These are phyloP conservation scores for Uloborus diversus DNA, from an alignment of 1,140 invertebrate species.

Conservation along the genomic window DNA sequence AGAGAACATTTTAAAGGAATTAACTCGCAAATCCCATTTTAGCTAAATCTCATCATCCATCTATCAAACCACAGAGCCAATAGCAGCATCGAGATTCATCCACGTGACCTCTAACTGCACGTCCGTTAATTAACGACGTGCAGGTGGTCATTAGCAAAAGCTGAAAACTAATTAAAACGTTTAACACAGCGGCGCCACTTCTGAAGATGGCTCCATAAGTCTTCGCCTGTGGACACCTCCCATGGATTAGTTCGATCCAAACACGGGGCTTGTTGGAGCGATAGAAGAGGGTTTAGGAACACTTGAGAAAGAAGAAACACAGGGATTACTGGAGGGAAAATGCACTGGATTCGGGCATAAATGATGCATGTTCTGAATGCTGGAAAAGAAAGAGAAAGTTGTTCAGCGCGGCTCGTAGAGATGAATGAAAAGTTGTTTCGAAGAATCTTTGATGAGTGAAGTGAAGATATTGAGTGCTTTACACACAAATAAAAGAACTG, in stretches of 20 bases:
- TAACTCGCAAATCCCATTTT: neutral
- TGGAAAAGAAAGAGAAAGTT: too few relatives aligned
- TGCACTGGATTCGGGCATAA: too few relatives aligned
- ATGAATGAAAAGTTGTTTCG: too few relatives aligned
- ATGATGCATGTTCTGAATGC: too few relatives aligned
- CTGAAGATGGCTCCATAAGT: slow-evolving; percentile 24
- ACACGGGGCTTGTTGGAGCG: neutral
- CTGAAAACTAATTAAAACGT: slow-evolving; percentile 51
- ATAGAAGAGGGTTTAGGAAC: neutral
- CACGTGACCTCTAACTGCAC: slow-evolving; percentile 35
- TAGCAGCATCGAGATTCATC: neutral
- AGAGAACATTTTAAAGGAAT: neutral
- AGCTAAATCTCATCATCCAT: neutral
- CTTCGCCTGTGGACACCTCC: slow-evolving; percentile 2
- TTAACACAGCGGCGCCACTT: slow-evolving; percentile 4
- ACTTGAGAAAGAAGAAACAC: neutral
- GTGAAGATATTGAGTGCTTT: too few relatives aligned
- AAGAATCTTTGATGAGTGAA: too few relatives aligned
- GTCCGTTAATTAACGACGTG: slow-evolving; percentile 40
- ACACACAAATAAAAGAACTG: too few relatives aligned
- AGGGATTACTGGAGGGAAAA: too few relatives aligned
- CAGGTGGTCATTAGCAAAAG: slow-evolving; percentile 47
- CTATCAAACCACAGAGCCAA: slow-evolving; percentile 19
- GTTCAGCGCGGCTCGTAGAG: too few relatives aligned
- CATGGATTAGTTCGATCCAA: neutral